phyloP scores from a whole-genome alignment of 2,113 vertebrate species.

The Sinosuthora webbiana region DNA sequence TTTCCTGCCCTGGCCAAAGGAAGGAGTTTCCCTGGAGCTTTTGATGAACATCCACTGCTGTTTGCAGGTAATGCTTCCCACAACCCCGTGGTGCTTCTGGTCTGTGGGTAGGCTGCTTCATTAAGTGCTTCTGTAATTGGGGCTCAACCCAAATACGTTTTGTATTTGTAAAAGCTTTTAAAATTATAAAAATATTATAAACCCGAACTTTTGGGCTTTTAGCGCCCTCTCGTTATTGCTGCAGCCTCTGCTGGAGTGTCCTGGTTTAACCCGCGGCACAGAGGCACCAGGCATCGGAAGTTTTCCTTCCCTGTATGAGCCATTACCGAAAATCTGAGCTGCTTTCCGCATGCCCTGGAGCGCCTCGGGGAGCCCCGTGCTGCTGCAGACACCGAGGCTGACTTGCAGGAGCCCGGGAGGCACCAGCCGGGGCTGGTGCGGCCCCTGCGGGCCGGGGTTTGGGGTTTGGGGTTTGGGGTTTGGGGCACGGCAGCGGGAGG shows the following conservation, averaged over 20 bases:
- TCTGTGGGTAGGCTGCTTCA: neutral
- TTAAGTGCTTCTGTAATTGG: neutral
- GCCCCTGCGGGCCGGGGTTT: accelerated
- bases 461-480: too few species aligned
- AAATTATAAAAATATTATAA: neutral
- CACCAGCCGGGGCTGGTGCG: accelerated
- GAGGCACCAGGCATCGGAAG: neutral
- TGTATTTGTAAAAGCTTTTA: neutral
- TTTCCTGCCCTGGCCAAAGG: neutral
- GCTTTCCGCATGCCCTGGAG: neutral
- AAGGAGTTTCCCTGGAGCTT: neutral
- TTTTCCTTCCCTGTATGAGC: neutral
- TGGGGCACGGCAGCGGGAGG: accelerated
- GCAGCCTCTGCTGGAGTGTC: neutral
- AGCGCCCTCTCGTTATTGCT: neutral
- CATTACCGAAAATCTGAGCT: neutral
- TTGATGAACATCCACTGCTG: neutral
- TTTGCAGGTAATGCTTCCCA: neutral
- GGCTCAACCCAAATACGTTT: neutral
- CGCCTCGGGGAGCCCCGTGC: accelerated
- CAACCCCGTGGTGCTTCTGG: neutral
- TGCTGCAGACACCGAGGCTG: neutral
- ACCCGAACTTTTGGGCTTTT: neutral
- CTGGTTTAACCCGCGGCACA: neutral
- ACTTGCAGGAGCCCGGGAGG: neutral